phyloP scores from a whole-genome alignment of 2,888 invertebrate species.

The Hydriomena furcata region DNA sequence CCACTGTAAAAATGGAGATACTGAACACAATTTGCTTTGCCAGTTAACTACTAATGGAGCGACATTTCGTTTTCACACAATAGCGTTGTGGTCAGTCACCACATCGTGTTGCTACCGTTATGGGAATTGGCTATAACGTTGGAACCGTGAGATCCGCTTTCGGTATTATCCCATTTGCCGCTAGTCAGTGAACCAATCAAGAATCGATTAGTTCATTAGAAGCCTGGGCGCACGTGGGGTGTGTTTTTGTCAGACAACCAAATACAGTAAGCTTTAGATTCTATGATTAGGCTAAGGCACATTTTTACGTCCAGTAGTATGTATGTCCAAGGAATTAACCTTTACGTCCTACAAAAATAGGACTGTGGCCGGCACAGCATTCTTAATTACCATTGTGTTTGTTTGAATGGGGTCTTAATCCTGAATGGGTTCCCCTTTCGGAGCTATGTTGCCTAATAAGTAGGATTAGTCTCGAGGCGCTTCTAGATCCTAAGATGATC shows the following conservation, averaged over 20 bases:
- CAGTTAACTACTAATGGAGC: constrained; percentile 12
- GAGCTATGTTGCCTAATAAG: too few relatives aligned
- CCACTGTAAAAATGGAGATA: neutral
- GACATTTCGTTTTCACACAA: constrained; percentile 27
- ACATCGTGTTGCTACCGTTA: constrained; percentile 28
- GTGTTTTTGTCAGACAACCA: too few relatives aligned
- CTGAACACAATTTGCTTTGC: constrained; percentile 2
- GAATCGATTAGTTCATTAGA: neutral
- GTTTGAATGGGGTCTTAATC: constrained; percentile 7
- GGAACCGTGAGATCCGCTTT: constrained; percentile 10
- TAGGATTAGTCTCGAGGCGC: too few relatives aligned
- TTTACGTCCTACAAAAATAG: constrained; percentile 5
- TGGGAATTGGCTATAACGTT: constrained; percentile 13
- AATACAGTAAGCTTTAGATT: too few relatives aligned
- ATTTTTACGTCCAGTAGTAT: constrained; percentile 2
- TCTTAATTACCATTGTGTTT: constrained; percentile 12
- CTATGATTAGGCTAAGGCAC: too few relatives aligned
- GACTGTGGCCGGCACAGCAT: constrained; percentile 8
- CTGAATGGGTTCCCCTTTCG: too few relatives aligned
- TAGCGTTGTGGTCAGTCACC: constrained; percentile 32
- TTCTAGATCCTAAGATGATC: too few relatives aligned
- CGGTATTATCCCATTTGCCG: neutral
- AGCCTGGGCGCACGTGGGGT: too few relatives aligned
- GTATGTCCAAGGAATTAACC: neutral
- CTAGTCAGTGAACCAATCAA: neutral